Evolutionary conservation across 1,140 invertebrate species (phyloP), one percentile per base, ranked within the genome.

Genomic region (Drosophila funebris): DNA sequence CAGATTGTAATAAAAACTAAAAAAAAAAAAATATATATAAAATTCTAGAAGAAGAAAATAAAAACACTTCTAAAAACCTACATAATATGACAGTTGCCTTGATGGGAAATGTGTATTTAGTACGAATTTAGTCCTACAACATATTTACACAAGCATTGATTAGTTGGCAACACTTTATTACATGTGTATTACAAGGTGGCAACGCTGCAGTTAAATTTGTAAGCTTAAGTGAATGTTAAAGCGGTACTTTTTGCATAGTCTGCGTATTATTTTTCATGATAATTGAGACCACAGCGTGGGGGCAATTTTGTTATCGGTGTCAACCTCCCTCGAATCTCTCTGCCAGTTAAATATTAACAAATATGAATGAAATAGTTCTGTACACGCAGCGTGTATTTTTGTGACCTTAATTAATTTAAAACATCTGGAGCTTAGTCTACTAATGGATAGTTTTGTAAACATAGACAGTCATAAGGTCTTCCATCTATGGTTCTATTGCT

Each of bases 41-140:
- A 80, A 67, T 77, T 48, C 52, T 16, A 41, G 70, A 69, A 80
- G 81, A 76, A 85, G 71, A 56, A 70, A 75, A 76, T 62, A 74
- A 78, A 83, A 83, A 82, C 56, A 69, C 58, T 80, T 81, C 78
- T 70, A 77, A 82, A 79, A 82, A 81, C 73, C 78, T 14, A 64
- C 27, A 37, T 20, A 48, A 9, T n/a, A n/a, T n/a, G n/a, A n/a
- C n/a, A n/a, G n/a, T n/a, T n/a, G n/a, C n/a, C n/a, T n/a, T n/a
- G n/a, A n/a, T n/a, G n/a, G n/a, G n/a, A n/a, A n/a, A n/a, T n/a
- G n/a, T n/a, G n/a, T n/a, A n/a, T n/a, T n/a, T n/a, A n/a, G n/a
- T n/a, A n/a, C n/a, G n/a, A n/a, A n/a, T n/a, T n/a, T n/a, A n/a
- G n/a, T n/a, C n/a, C n/a, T n/a, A n/a, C n/a, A n/a, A n/a, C n/a